Evolutionary conservation across 2,797 vertebrate species (phyloP).

Genomic region (Xenopus petersii): DNA sequence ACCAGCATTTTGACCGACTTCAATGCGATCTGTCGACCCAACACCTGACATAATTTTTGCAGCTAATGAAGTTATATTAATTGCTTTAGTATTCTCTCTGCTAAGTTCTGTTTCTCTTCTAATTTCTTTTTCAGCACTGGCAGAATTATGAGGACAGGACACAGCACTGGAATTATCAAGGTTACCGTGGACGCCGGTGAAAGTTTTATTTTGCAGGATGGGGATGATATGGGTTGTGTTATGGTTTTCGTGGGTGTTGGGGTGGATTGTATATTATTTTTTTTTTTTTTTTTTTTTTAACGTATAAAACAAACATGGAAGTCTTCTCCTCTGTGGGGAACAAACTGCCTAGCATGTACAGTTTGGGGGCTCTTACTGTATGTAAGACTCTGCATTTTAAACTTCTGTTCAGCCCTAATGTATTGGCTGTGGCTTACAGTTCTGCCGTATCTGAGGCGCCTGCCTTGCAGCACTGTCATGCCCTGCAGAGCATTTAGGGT

Average conservation of each 20-base stretch:
- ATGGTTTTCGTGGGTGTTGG: constrained; percentile 1
- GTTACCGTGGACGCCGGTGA: constrained; percentile 70
- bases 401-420: constrained; percentile 17
- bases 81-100: no score
- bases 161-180: constrained; percentile 65
- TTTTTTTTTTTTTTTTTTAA: constrained; percentile 11
- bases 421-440: constrained; percentile 6
- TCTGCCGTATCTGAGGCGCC: neutral
- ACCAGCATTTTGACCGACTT: no score
- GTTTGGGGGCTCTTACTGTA: neutral
- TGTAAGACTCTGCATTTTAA: constrained; percentile 9
- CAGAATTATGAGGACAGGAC: constrained; percentile 69
- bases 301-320: constrained; percentile 13
- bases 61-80: no score
- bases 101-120: no score
- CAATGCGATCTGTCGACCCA: no score
- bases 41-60: no score
- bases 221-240: constrained; percentile 43
- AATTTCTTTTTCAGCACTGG: constrained; percentile 64
- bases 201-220: constrained; percentile 53
- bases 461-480: neutral
- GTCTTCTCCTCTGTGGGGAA: constrained; percentile 17
- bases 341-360: constrained; percentile 34
- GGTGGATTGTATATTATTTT: constrained; percentile 16
- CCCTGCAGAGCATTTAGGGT: neutral